Evolutionary conservation across 2,113 vertebrate species (phyloP), one percentile per base, ranked within the genome.

Genomic region (Bubo bubo): DNA sequence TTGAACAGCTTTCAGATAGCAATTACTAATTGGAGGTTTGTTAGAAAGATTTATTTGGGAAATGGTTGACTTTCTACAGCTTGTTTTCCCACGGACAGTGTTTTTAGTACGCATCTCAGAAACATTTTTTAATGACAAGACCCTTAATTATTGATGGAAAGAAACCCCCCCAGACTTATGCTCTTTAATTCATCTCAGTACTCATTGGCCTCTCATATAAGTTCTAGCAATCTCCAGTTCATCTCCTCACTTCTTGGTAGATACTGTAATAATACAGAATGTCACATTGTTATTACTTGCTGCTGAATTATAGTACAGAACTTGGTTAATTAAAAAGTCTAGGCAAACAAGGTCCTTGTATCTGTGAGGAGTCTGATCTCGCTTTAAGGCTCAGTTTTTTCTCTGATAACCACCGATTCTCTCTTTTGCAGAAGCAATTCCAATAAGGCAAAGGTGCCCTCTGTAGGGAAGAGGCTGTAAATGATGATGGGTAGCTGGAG

Each of bases 401-500:
- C 35, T 91, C 88, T 66, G 79, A 85, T 97, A 96, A 96, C 76
- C 83, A 95, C 86, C 15, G 81, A 96, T 95, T 95, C 43, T 35
- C 92, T 88, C 83, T 84, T 91, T 88, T 76, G 88, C 95, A 79
- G 58, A 79, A 96, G 88, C 79, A 80, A 95, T 98, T 98, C 98
- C 89, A 97, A 97, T 88, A 98, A 98, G 97, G 94, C 98, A 96
- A 98, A 98, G 97, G 97, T 97, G 98, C 98, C 98, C 98, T 98
- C 98, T 98, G 89, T 98, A 98, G 98, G 98, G 97, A 20, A 97
- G 87, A 95, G 70, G 72, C 70, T 98, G 98, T 95, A 98, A 98
- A 98, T 95, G 97, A 59, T 88, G 79, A 71, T 86, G 79, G 34
- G 73, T 52, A 75, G 53, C 76, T 67, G 73, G 35, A 74, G 63